Evolutionary conservation across 2,797 vertebrate genomes (phyloP).

Genomic region (Morus bassanus): DNA sequence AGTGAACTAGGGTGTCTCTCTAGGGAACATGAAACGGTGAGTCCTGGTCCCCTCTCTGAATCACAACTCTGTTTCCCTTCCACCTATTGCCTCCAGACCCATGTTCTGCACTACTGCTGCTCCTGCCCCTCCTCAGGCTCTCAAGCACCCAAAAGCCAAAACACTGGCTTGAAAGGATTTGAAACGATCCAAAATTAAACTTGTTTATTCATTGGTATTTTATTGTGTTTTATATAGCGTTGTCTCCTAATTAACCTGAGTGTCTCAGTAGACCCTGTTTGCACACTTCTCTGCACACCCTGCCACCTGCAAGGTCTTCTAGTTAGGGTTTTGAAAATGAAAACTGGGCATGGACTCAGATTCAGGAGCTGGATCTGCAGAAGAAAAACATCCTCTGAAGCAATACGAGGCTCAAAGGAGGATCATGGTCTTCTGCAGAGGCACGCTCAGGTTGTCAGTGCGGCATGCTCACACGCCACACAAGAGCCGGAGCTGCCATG

Average conservation of each 20-base stretch:
- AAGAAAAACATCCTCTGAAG: neutral
- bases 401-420: neutral
- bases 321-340: neutral
- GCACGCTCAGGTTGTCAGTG: neutral
- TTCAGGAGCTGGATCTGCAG: neutral
- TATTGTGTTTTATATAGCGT: neutral
- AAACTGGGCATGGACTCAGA: neutral
- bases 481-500: neutral
- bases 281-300: neutral
- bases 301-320: neutral
- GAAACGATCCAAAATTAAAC: neutral
- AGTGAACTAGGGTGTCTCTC: neutral
- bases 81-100: neutral
- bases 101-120: neutral
- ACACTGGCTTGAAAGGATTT: neutral
- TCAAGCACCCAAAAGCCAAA: neutral
- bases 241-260: neutral
- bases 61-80: neutral
- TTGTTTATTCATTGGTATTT: neutral
- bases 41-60: neutral
- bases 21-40: neutral
- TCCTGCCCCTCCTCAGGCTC: neutral
- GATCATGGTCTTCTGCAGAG: neutral
- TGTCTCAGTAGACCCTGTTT: neutral
- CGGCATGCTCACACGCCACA: fast-evolving